Conservation (phyloP, 1,140 invertebrate genomes). For the Cheumatopsyche charites region DNA sequence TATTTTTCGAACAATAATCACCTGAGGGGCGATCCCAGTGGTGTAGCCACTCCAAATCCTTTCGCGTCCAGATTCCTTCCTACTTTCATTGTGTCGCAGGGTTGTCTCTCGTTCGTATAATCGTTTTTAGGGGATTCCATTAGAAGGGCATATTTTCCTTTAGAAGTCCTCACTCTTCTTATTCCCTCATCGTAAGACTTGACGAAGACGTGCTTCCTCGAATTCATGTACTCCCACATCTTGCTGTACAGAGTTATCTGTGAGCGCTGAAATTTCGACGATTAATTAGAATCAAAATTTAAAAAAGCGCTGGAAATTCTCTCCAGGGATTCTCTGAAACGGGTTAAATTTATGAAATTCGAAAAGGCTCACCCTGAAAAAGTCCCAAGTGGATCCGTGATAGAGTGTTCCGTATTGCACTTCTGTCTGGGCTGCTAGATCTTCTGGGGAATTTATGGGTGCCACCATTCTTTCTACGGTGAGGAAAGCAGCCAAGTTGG, state of each 20-base stretch:
- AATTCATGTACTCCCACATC: conserved; percentile 97
- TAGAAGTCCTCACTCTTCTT: conserved; percentile 77
- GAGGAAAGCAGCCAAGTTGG: conserved; percentile 95
- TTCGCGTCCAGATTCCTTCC: conserved; percentile 91
- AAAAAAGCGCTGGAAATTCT: neutral
- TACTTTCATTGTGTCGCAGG: conserved; percentile 96
- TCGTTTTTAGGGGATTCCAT: conserved; percentile 95
- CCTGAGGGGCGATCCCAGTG: conserved; percentile 88
- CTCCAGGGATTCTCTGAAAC: no score
- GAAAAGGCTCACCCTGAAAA: conserved; percentile 81
- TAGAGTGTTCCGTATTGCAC: conserved; percentile 91
- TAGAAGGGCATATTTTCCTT: conserved; percentile 93
- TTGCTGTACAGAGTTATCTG: conserved; percentile 88
- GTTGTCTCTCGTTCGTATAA: conserved; percentile 89
- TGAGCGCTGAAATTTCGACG: conserved; percentile 69
- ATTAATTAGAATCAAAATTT: neutral
- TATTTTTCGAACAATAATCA: conserved; percentile 55
- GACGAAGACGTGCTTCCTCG: conserved; percentile 82
- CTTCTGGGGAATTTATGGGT: conserved; percentile 93
- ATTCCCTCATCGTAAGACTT: conserved; percentile 86
- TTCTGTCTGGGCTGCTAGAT: conserved; percentile 91
- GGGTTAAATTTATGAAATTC: neutral
- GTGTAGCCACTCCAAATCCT: conserved; percentile 92
- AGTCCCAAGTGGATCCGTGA: conserved; percentile 89
- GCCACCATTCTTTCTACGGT: conserved; percentile 94